Evolutionary conservation across 2,888 invertebrate species (phyloP).

Genomic region (Vandiemenella viatica): DNA sequence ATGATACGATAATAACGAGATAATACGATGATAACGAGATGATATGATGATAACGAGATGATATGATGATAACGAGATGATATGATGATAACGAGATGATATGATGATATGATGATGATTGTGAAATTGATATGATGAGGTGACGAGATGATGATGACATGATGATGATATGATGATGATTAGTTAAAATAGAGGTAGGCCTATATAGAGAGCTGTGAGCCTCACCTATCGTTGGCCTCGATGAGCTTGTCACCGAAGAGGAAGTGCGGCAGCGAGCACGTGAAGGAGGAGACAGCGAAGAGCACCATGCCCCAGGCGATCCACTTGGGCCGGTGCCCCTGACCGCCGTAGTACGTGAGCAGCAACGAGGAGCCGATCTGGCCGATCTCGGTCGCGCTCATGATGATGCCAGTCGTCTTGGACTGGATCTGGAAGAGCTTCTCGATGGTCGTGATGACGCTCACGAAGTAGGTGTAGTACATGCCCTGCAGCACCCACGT

Average conservation of each 20-base stretch:
- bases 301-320: constrained; percentile 85
- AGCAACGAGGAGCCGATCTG: constrained; percentile 81
- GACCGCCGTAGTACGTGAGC: constrained; percentile 78
- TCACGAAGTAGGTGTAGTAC: constrained; percentile 89
- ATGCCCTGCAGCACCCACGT: constrained; percentile 77
- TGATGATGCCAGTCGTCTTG: constrained; percentile 69
- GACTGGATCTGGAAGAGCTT: constrained; percentile 84
- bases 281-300: constrained; percentile 70
- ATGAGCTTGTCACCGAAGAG: constrained; percentile 64
- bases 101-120: too few relatives aligned
- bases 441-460: constrained; percentile 84
- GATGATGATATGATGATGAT: too few relatives aligned
- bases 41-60: too few relatives aligned
- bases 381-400: constrained; percentile 85
- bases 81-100: too few relatives aligned
- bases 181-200: too few relatives aligned
- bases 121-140: too few relatives aligned
- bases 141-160: too few relatives aligned
- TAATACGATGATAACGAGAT: too few relatives aligned
- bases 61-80: too few relatives aligned
- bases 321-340: constrained; percentile 85
- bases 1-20: too few relatives aligned
- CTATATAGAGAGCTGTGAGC: too few relatives aligned
- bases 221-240: constrained; percentile 35
- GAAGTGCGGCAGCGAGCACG: constrained; percentile 77